These are phyloP conservation scores for Eudyptes chrysolophus DNA, from an alignment of 2,113 vertebrate species.

Conservation along the genomic window DNA sequence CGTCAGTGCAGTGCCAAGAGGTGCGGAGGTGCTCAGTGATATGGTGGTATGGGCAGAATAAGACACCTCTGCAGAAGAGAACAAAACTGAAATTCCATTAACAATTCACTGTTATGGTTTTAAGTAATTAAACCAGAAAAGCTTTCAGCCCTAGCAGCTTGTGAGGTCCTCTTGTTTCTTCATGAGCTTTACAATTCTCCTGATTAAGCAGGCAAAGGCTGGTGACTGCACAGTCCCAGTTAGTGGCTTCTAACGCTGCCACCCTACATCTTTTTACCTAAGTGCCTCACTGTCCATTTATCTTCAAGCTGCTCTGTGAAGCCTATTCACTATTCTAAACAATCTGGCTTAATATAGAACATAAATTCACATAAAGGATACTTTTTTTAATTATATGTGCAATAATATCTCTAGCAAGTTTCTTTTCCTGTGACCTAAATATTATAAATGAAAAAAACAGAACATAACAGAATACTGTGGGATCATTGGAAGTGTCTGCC, in stretches of 20 bases:
- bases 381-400: background rate
- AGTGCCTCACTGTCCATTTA: background rate
- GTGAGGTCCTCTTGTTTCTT: background rate
- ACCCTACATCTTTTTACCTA: background rate
- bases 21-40: background rate
- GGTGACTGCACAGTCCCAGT: background rate
- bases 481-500: background rate
- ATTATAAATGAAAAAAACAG: background rate
- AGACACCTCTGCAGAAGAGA: background rate
- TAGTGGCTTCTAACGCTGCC: background rate
- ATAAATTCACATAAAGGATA: background rate
- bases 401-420: background rate
- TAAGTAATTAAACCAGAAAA: background rate
- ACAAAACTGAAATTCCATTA: background rate
- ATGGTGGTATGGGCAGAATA: background rate
- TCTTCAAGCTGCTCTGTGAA: background rate
- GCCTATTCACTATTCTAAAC: background rate
- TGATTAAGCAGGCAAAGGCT: background rate
- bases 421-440: background rate
- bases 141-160: background rate
- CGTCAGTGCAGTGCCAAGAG: too few relatives aligned
- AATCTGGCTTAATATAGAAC: background rate
- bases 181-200: background rate
- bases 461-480: background rate
- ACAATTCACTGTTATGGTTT: background rate